These are phyloP conservation scores for Caenorhabditis sp. DNA, from an alignment of 2,888 invertebrate genomes.

Conservation along the genomic window DNA sequence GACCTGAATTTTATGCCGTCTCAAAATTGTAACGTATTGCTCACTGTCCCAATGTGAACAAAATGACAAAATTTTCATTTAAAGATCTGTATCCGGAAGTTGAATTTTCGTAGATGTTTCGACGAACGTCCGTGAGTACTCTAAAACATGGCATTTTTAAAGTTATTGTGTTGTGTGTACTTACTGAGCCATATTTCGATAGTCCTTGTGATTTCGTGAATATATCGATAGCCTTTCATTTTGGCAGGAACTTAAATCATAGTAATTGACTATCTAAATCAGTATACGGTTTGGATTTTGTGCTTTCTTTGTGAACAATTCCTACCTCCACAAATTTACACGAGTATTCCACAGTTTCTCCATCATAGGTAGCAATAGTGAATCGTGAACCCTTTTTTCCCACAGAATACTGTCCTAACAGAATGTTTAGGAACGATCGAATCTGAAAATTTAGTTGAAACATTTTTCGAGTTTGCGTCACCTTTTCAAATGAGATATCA, in stretches of 20 bases:
- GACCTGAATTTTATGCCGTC: conserved; percentile 32
- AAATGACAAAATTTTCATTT: conserved; percentile 57
- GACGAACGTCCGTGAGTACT: conserved; percentile 6
- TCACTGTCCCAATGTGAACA: conserved; percentile 55
- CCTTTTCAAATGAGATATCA: conserved; percentile 35
- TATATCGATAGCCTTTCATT: too few relatives aligned
- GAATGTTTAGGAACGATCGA: conserved; percentile 50
- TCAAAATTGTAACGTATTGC: background rate
- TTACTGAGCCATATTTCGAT: conserved; percentile 15
- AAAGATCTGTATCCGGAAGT: conserved; percentile 51
- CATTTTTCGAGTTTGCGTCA: background rate
- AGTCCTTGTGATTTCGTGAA: too few relatives aligned
- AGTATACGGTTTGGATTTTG: too few relatives aligned
- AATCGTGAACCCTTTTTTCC: conserved; percentile 53
- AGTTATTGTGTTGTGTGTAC: too few relatives aligned
- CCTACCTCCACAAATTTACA: conserved; percentile 52
- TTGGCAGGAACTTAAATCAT: conserved; percentile 52
- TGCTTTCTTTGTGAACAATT: background rate
- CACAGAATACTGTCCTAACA: conserved; percentile 47
- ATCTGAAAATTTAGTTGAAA: conserved; percentile 12
- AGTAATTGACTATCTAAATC: conserved; percentile 55
- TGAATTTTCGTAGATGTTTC: conserved; percentile 29
- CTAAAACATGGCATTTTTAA: too few relatives aligned
- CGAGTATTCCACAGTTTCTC: conserved; percentile 37
- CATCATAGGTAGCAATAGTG: conserved; percentile 59